A percentile compares a stretch with the other conserved stretches of the same genome.
phyloP scores from a whole-genome alignment of 2,113 vertebrate genomes.

The Shinisaurus crocodilurus region DNA sequence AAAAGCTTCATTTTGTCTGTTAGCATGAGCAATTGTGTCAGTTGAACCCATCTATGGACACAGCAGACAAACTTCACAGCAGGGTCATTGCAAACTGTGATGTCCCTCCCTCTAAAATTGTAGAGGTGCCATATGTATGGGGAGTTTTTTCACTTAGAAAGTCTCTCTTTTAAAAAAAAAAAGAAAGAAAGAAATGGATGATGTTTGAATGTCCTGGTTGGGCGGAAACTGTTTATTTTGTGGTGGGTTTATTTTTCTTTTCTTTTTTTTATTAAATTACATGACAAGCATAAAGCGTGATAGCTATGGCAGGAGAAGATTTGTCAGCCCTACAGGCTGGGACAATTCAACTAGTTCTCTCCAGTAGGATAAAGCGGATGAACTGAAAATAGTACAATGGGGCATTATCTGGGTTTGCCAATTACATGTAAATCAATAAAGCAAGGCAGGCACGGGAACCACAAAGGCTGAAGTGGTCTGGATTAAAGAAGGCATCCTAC shows the following conservation, averaged over 20 bases:
- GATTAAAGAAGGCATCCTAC: slow-evolving; percentile 4
- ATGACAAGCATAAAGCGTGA: neutral
- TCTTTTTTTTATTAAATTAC: neutral
- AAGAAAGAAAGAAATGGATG: neutral
- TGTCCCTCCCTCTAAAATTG: neutral
- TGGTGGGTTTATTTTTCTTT: neutral
- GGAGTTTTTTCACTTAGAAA: neutral
- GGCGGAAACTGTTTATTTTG: neutral
- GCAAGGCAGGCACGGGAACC: neutral
- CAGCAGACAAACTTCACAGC: slow-evolving; percentile 19
- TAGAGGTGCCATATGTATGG: neutral
- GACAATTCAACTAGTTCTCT: neutral
- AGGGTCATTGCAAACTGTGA: neutral
- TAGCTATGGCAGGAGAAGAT: neutral
- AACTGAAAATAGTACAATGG: neutral
- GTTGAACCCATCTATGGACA: slow-evolving; percentile 19
- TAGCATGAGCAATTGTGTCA: slow-evolving; percentile 15
- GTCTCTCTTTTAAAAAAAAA: too few relatives aligned
- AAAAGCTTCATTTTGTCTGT: slow-evolving; percentile 29
- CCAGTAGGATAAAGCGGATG: neutral
- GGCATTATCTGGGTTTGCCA: neutral
- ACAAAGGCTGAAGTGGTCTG: neutral
- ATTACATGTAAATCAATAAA: neutral
- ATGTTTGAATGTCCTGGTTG: neutral
- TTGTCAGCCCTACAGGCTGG: neutral